These are phyloP conservation scores for Ericerus pela DNA, from an alignment of 1,140 invertebrate genomes.

Conservation along the genomic window DNA sequence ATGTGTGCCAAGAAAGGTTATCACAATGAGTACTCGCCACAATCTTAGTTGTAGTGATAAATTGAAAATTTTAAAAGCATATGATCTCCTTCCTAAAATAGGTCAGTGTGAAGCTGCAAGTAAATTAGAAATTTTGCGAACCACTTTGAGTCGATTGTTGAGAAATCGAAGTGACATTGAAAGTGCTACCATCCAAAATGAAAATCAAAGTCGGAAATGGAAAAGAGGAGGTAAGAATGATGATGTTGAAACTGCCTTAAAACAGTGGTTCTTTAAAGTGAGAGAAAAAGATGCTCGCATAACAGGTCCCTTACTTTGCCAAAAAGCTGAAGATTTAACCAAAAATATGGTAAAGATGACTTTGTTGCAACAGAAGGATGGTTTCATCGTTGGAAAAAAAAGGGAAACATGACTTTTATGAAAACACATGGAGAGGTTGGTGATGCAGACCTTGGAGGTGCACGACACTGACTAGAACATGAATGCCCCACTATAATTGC, in stretches of 20 bases:
- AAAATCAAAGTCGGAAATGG: slow-evolving; percentile 4
- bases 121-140: background rate
- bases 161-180: background rate
- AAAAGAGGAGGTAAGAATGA: background rate
- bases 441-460: slow-evolving; percentile 17
- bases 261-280: slow-evolving; percentile 3
- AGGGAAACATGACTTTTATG: background rate
- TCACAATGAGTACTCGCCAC: too few relatives aligned
- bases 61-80: too few relatives aligned
- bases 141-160: too few relatives aligned
- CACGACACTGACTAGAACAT: background rate
- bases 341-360: slow-evolving; percentile 6
- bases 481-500: background rate
- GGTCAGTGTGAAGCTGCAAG: background rate
- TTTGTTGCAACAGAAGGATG: slow-evolving; percentile 13
- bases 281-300: slow-evolving; percentile 4
- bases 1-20: too few relatives aligned
- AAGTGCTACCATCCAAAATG: background rate
- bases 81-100: too few relatives aligned
- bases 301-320: background rate
- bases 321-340: too few relatives aligned
- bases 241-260: slow-evolving; percentile 5
- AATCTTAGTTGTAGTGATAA: too few relatives aligned
- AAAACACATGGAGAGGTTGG: background rate
- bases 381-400: too few relatives aligned